phyloP scores from a whole-genome alignment of 53 echinoderm and acorn worm genomes.

The Astropecten irregularis region DNA sequence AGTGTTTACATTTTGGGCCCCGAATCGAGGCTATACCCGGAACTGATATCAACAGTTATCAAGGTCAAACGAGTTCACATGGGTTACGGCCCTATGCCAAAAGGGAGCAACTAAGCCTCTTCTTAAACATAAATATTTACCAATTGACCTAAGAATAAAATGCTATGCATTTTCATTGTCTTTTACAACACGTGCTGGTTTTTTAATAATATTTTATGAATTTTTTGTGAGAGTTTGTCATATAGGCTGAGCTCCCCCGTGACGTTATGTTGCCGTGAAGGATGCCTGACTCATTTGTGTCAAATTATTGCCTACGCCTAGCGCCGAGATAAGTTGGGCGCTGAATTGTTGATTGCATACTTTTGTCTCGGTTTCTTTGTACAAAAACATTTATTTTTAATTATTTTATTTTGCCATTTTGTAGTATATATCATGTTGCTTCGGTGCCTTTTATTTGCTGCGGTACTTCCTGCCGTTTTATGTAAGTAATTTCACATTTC shows the following conservation, averaged over 20 bases:
- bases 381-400: constrained; percentile 31
- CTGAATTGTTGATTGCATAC: not conserved
- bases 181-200: too few species aligned
- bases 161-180: too few species aligned
- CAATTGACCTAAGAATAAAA: too few species aligned
- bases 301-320: constrained; percentile 15
- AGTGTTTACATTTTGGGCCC: too few species aligned
- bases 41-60: too few species aligned
- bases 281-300: constrained; percentile 26
- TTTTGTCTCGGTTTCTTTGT: constrained; percentile 17
- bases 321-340: not conserved
- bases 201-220: too few species aligned
- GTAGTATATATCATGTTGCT: constrained; percentile 38
- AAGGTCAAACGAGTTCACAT: too few species aligned
- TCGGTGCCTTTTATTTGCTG: constrained; percentile 45
- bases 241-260: constrained; percentile 27
- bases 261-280: constrained; percentile 15
- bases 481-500: constrained; percentile 13
- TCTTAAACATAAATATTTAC: too few species aligned
- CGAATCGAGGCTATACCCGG: too few species aligned
- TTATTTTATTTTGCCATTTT: constrained; percentile 21
- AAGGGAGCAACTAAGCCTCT: too few species aligned
- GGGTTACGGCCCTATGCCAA: too few species aligned
- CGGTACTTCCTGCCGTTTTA: constrained; percentile 21
- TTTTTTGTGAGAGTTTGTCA: too few species aligned